phyloP scores from a whole-genome alignment of 1,140 invertebrate species.

The Arion vulgaris region DNA sequence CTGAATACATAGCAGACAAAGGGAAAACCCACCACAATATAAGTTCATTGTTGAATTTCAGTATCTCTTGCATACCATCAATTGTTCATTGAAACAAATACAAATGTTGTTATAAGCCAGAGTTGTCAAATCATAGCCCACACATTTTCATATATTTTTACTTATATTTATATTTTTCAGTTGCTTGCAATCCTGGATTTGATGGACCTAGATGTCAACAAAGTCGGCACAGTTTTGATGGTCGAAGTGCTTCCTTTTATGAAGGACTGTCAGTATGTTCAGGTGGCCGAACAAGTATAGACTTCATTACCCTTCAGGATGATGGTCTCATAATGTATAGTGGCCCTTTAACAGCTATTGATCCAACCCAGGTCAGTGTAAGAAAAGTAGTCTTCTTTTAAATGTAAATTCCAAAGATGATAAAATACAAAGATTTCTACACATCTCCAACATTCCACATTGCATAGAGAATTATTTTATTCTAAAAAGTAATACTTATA shows the following conservation, averaged over 20 bases:
- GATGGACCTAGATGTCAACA: constrained; percentile 96
- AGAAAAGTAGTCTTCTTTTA: neutral
- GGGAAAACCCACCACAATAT: no score
- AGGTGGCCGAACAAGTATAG: constrained; percentile 92
- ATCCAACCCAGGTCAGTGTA: neutral
- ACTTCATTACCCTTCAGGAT: constrained; percentile 88
- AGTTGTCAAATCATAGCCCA: neutral
- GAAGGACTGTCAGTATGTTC: constrained; percentile 96
- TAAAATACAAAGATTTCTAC: no score
- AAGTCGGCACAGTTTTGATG: constrained; percentile 91
- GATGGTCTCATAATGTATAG: constrained; percentile 97
- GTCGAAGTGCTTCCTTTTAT: constrained; percentile 86
- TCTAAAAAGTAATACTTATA: no score
- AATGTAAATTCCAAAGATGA: no score
- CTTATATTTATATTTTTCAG: constrained; percentile 63
- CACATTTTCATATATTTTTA: neutral
- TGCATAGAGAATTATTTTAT: no score
- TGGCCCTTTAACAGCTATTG: constrained; percentile 75
- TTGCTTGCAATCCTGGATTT: constrained; percentile 89
- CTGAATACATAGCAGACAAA: no score
- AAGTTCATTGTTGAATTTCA: no score
- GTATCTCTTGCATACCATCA: no score
- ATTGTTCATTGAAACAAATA: no score
- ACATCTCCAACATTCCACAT: no score
- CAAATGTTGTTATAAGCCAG: no score